Base-by-base conservation (phyloP, 2,888 invertebrate species). In the Sisyra terminalis region DNA sequence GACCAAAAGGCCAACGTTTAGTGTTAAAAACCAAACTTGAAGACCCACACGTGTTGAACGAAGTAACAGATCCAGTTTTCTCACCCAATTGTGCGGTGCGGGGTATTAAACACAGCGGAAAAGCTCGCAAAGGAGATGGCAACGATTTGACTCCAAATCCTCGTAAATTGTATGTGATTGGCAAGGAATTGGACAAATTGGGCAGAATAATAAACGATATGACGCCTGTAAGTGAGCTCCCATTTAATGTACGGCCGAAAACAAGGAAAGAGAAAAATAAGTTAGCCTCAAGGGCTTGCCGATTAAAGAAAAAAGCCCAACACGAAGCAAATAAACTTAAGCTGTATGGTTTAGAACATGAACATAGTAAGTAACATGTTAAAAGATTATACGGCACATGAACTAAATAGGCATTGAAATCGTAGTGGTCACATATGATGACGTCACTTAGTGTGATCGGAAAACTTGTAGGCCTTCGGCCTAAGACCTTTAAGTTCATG, bases 261-360 rank as follows among this genome's bases (percentile, higher is more conserved):
- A 88, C 90, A n/a, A 74, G 94, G 43, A 94, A 94, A 62, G 96
- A 97, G 62, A 96, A 97, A 60, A 97, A 97, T 61, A 96, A 96
- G 65, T 68, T 96, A 43, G 96, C 97, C 8, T 96, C 96, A 0
- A 77, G 96, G 47, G 96, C 94, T 29, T 97, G 96, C 60, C 76
- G 96, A 29, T 69, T 97, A 55, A 97, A 97, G 73, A 97, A 97
- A 65, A 97, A 96, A 66, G 97, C 97, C 3, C 96, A 96, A 58
- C 96, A 97, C 60, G 97, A 97, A 64, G 96, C 97, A 2, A 96
- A 96, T 59, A 97, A 97, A 66, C 78, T 97, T 44, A 96, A 96
- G 66, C 66, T 96, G 2, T 86, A 77, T 58, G 96, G 96, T 30
- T 69, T 97, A 51, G 90, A 94, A 62, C 75, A 78, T 54, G 96